These are phyloP conservation scores for Hyles lineata DNA, from an alignment of 2,888 invertebrate genomes.

Conservation along the genomic window DNA sequence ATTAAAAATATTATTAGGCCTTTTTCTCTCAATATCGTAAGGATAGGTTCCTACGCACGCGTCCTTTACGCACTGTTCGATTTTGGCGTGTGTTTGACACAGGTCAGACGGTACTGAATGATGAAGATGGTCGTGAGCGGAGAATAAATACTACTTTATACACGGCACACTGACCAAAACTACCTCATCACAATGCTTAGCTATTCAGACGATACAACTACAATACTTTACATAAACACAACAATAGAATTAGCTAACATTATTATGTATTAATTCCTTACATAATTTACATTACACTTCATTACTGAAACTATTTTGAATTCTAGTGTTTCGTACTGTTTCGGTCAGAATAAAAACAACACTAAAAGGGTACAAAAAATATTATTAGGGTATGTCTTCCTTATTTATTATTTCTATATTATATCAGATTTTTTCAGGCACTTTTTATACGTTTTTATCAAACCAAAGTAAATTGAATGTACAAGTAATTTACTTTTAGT, in stretches of 20 bases:
- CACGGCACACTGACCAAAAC: conserved; percentile 42
- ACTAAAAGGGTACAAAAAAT: too few relatives aligned
- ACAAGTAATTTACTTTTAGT: too few relatives aligned
- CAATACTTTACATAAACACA: neutral
- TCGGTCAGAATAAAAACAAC: too few relatives aligned
- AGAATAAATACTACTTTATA: conserved; percentile 56
- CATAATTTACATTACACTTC: too few relatives aligned
- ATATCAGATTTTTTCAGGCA: too few relatives aligned
- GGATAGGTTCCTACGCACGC: conserved; percentile 10
- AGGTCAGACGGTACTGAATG: conserved; percentile 59
- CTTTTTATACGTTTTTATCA: too few relatives aligned
- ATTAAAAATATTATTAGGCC: too few relatives aligned
- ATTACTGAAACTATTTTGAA: too few relatives aligned
- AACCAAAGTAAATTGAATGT: too few relatives aligned
- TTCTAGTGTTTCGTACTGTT: too few relatives aligned
- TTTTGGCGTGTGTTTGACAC: conserved; percentile 41
- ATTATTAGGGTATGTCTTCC: too few relatives aligned
- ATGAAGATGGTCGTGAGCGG: conserved; percentile 48
- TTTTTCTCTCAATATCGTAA: neutral
- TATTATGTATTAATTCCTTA: neutral
- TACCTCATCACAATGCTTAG: neutral
- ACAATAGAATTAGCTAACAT: neutral
- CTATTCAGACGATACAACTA: conserved; percentile 10
- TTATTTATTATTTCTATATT: too few relatives aligned
- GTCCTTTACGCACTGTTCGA: conserved; percentile 29